phyloP scores from a whole-genome alignment of 1,140 invertebrate genomes.

The Anastatus disparis region DNA sequence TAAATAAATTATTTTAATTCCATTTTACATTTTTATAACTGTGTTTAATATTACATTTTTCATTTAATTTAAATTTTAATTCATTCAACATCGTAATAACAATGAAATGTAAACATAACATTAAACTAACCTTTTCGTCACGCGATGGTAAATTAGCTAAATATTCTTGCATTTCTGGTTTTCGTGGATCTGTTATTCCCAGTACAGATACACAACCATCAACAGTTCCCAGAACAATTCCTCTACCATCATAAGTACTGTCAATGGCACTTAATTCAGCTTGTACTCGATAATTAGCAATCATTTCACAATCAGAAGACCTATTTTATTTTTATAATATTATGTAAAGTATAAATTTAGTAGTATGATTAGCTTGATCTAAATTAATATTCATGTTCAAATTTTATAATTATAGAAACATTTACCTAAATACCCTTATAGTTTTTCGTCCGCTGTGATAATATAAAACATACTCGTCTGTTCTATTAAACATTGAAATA shows the following conservation, averaged over 20 bases:
- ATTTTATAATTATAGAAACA: neutral
- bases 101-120: neutral
- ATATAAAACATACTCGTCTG: constrained; percentile 95
- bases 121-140: constrained; percentile 71
- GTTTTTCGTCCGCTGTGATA: constrained; percentile 96
- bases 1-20: neutral
- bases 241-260: constrained; percentile 83
- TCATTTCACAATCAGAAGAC: constrained; percentile 85
- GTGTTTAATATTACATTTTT: neutral
- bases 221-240: constrained; percentile 88
- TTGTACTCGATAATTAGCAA: constrained; percentile 92
- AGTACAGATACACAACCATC: constrained; percentile 95
- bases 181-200: constrained; percentile 84
- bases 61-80: neutral
- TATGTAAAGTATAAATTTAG: constrained; percentile 14
- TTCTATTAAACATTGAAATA: constrained; percentile 92
- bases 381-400: constrained; percentile 3
- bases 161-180: constrained; percentile 73
- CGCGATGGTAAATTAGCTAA: constrained; percentile 76
- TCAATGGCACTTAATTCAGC: constrained; percentile 90
- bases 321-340: constrained; percentile 59
- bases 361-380: neutral
- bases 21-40: neutral
- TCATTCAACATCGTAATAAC: constrained; percentile 1
- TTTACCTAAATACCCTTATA: constrained; percentile 86